Conservation (phyloP, 2,888 invertebrate species). For the Nipponacmea schrenckii region DNA sequence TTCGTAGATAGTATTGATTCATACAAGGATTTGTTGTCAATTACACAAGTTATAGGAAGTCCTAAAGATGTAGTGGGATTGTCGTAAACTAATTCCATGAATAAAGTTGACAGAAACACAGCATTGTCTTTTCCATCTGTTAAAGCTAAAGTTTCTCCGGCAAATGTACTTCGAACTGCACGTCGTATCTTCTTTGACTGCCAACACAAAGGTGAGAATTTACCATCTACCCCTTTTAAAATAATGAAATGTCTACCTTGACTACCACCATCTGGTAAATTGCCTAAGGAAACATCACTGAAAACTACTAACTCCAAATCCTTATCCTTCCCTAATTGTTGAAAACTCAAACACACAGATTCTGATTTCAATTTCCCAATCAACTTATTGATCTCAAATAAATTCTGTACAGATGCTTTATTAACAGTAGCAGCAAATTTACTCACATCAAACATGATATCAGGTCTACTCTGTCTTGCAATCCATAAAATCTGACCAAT, state of each 20-base stretch:
- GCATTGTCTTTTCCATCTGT: conserved; percentile 9
- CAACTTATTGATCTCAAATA: background rate
- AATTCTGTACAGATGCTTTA: background rate
- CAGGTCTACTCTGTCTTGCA: background rate
- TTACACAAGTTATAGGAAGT: too few species aligned
- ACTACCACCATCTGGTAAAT: background rate
- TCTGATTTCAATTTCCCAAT: background rate
- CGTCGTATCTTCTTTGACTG: background rate
- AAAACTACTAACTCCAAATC: background rate
- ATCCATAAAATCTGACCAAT: conserved; percentile 13
- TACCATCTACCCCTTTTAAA: background rate
- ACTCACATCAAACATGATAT: background rate
- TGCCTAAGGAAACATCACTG: background rate
- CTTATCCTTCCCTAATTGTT: background rate
- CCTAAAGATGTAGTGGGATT: too few species aligned
- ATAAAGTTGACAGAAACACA: background rate
- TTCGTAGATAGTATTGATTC: too few species aligned
- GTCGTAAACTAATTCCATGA: background rate
- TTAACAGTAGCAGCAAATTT: background rate
- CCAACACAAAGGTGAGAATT: background rate
- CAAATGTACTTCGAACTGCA: conserved; percentile 5
- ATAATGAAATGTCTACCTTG: background rate
- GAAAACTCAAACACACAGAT: background rate
- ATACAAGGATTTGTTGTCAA: too few species aligned
- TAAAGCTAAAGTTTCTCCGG: conserved; percentile 6